Conservation (phyloP, 1,140 invertebrate species). For the Bombyx mori region DNA sequence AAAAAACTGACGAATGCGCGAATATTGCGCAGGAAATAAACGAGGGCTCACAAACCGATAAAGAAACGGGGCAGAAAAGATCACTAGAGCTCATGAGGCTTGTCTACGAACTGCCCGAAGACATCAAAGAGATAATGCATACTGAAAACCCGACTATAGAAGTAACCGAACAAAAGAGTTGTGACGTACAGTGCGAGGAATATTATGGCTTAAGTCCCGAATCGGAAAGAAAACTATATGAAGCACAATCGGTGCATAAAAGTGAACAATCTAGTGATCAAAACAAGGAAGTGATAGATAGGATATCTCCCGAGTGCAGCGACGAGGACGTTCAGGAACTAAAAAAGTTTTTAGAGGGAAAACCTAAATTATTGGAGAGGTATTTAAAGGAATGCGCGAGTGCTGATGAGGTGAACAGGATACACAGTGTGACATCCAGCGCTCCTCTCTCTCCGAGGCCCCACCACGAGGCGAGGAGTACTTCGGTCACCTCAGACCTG, state of each 20-base stretch:
- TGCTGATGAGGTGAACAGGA: conserved; percentile 73
- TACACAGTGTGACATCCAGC: conserved; percentile 69
- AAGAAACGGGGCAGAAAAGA: conserved; percentile 35
- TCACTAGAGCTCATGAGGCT: conserved; percentile 61
- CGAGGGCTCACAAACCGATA: conserved; percentile 32
- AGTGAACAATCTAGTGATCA: conserved; percentile 46
- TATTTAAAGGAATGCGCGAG: conserved; percentile 83
- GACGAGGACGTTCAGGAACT: conserved; percentile 56
- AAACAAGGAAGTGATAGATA: conserved; percentile 48
- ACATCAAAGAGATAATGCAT: conserved; percentile 31
- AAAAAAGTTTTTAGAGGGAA: conserved; percentile 44
- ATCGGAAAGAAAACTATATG: conserved; percentile 53
- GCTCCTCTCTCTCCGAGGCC: conserved; percentile 72
- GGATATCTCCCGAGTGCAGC: conserved; percentile 45
- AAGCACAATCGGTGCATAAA: conserved; percentile 46
- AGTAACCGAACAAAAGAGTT: conserved; percentile 62
- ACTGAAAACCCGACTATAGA: conserved; percentile 56
- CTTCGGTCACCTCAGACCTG: conserved; percentile 87
- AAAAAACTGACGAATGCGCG: conserved; percentile 34
- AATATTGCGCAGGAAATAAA: conserved; percentile 34
- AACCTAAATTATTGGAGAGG: conserved; percentile 70
- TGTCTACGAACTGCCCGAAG: conserved; percentile 62
- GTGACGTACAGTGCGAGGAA: conserved; percentile 50
- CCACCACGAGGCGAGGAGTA: conserved; percentile 61
- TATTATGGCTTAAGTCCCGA: conserved; percentile 19